Conservation (phyloP, 2,113 vertebrate genomes). For the Macrotus californicus region DNA sequence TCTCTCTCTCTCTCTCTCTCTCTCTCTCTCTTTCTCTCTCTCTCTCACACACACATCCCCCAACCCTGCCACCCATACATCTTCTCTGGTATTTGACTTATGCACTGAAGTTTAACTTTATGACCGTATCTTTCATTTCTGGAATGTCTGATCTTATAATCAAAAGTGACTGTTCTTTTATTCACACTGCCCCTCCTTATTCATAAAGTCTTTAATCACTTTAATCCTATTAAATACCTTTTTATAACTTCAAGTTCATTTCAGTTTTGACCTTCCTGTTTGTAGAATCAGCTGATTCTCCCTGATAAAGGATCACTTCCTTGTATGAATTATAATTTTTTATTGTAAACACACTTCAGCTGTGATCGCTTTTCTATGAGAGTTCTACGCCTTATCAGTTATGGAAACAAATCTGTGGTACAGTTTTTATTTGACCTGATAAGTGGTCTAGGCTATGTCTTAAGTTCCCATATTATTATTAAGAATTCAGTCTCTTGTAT, state of each 20-base stretch:
- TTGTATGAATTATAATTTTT: background rate
- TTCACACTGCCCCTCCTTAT: background rate
- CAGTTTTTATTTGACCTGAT: background rate
- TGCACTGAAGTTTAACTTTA: background rate
- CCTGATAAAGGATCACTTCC: background rate
- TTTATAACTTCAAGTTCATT: background rate
- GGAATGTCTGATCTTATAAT: background rate
- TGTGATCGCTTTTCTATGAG: background rate
- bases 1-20: background rate
- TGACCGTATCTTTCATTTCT: background rate
- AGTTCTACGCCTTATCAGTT: background rate
- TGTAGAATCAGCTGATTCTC: background rate
- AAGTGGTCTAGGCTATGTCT: background rate
- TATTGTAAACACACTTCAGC: background rate
- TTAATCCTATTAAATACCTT: background rate
- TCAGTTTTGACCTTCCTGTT: background rate
- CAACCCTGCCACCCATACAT: background rate
- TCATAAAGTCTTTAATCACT: background rate
- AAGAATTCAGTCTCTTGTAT: background rate
- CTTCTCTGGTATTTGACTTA: background rate
- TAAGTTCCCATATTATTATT: background rate
- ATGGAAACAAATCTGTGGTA: background rate
- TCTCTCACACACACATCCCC: no score
- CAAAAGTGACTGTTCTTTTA: constrained; percentile 1
- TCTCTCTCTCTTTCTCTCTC: background rate